A percentile compares a stretch with the other conserved stretches of the same genome.
phyloP scores from a whole-genome alignment of 2,113 vertebrate species.

The Mixornis gularis region DNA sequence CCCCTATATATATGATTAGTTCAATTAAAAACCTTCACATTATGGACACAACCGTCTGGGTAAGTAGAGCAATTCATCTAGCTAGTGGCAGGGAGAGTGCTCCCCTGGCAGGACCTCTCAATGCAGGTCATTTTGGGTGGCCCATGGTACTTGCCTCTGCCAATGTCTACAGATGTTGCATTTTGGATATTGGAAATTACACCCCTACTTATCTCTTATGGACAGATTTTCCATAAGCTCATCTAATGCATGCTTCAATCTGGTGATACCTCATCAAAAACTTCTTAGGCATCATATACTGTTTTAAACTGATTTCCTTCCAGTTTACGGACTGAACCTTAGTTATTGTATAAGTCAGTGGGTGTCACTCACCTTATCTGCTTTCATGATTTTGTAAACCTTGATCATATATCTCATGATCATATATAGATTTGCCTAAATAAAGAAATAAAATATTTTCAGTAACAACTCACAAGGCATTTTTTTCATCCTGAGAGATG shows the following conservation, averaged over 20 bases:
- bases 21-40: not conserved
- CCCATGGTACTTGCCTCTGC: rapidly evolving
- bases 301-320: not conserved
- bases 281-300: not conserved
- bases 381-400: not conserved
- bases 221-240: not conserved
- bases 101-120: not conserved
- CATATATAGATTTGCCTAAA: not conserved
- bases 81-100: not conserved
- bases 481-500: not conserved
- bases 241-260: not conserved
- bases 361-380: not conserved
- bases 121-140: rapidly evolving
- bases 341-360: not conserved
- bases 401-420: not conserved
- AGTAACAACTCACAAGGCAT: not conserved
- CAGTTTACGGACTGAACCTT: not conserved
- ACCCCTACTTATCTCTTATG: not conserved
- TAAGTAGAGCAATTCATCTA: not conserved
- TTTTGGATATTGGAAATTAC: not conserved
- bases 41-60: rapidly evolving
- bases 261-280: not conserved
- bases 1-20: not conserved
- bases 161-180: not conserved
- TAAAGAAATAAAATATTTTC: not conserved